Percentiles rank a stretch among this genome's conserved stretches.
These are phyloP conservation scores for Drosophila truncata DNA, from an alignment of 1,140 invertebrate genomes.

Conservation along the genomic window DNA sequence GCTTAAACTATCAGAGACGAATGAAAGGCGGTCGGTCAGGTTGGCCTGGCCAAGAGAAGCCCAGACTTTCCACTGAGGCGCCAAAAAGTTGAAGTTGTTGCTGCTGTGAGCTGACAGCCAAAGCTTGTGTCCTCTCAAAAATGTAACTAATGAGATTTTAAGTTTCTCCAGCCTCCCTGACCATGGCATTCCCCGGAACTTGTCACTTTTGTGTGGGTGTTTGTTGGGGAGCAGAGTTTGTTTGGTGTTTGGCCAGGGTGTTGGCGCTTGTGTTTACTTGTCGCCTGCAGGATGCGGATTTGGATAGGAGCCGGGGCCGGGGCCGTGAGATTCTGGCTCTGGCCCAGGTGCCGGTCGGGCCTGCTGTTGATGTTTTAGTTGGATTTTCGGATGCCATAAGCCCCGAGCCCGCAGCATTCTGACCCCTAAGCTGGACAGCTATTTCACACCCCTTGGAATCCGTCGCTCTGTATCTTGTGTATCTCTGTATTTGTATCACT, in stretches of 20 bases:
- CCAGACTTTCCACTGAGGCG: constrained; percentile 8
- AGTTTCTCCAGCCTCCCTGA: constrained; percentile 24
- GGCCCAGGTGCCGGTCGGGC: constrained; percentile 24
- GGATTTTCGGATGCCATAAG: constrained; percentile 12
- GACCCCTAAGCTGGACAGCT: constrained; percentile 33
- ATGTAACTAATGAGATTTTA: constrained; percentile 60
- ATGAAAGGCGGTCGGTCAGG: constrained; percentile 11
- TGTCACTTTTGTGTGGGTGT: constrained; percentile 21
- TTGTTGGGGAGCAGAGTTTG: constrained; percentile 2
- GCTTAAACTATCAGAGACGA: constrained; percentile 23
- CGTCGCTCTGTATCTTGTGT: constrained; percentile 14
- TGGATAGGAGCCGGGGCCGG: constrained; percentile 7
- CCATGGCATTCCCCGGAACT: not conserved
- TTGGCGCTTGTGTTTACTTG: constrained; percentile 53
- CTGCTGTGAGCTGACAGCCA: constrained; percentile 27
- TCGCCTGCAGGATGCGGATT: constrained; percentile 50
- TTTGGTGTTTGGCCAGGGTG: constrained; percentile 28
- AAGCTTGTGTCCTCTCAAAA: constrained; percentile 46
- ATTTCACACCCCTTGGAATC: constrained; percentile 25
- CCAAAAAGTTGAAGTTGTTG: constrained; percentile 18
- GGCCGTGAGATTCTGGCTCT: constrained; percentile 8
- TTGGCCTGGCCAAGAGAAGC: constrained; percentile 2
- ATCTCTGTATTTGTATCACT: constrained; percentile 17
- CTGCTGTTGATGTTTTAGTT: constrained; percentile 32
- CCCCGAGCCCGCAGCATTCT: constrained; percentile 36